phyloP scores from a whole-genome alignment of 2,888 invertebrate species.

The Nasonovia ribisnigri region DNA sequence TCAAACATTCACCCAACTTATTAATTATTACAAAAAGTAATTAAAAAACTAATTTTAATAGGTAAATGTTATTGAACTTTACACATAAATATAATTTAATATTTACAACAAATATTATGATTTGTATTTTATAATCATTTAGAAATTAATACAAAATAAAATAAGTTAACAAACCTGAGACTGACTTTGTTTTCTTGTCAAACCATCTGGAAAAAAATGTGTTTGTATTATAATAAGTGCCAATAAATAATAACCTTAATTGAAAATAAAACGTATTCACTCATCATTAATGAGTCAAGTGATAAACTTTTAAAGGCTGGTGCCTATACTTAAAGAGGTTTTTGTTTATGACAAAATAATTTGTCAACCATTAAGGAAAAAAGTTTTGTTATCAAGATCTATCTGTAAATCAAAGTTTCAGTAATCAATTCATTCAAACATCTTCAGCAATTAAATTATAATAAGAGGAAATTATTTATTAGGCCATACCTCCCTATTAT shows the following conservation, averaged over 20 bases:
- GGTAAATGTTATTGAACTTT: constrained; percentile 25
- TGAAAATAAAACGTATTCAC: background rate
- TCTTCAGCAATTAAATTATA: background rate
- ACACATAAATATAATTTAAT: background rate
- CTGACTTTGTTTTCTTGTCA: constrained; percentile 85
- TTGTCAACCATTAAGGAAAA: background rate
- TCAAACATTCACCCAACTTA: background rate
- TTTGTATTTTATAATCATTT: background rate
- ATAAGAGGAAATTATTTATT: background rate
- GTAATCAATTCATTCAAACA: background rate
- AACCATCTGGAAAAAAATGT: constrained; percentile 75
- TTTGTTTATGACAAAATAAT: background rate
- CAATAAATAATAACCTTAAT: constrained; percentile 3
- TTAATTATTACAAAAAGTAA: background rate
- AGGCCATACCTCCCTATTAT: no score
- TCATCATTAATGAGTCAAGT: background rate
- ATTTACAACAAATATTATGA: background rate
- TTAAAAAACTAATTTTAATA: background rate
- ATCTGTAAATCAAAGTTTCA: background rate
- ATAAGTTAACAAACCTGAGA: constrained; percentile 74
- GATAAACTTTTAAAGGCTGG: background rate
- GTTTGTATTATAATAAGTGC: constrained; percentile 14
- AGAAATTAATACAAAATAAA: constrained; percentile 67
- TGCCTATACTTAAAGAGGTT: background rate
- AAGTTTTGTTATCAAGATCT: background rate